phyloP scores from a whole-genome alignment of 1,140 invertebrate species.

The Leptonema lineaticorne region DNA sequence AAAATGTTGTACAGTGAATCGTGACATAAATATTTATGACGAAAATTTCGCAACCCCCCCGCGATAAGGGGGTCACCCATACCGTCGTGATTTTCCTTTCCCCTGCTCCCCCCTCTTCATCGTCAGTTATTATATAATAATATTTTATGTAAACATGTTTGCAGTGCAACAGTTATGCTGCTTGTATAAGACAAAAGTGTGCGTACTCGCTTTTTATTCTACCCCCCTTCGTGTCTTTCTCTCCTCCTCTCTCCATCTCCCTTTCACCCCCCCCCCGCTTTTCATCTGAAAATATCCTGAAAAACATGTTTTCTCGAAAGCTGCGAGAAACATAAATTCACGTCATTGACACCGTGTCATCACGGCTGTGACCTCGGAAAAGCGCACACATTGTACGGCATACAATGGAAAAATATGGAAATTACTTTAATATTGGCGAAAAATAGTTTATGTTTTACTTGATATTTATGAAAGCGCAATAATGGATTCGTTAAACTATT shows the following conservation, averaged over 20 bases:
- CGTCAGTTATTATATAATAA: constrained; percentile 20
- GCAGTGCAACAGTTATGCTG: constrained; percentile 18
- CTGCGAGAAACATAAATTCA: constrained; percentile 10
- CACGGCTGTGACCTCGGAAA: no score
- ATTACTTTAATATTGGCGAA: no score
- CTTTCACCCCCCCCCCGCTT: no score
- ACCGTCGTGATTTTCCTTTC: neutral
- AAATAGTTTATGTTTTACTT: no score
- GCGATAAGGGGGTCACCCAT: neutral
- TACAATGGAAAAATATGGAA: no score
- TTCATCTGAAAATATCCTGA: neutral
- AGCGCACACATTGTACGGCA: no score
- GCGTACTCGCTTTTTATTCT: no score
- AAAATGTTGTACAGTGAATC: constrained; percentile 36
- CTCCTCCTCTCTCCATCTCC: no score
- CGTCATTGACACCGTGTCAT: neutral
- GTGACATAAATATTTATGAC: constrained; percentile 40
- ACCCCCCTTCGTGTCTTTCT: no score
- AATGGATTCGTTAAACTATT: no score
- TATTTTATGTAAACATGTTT: constrained; percentile 24
- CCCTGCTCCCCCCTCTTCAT: neutral
- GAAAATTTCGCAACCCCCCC: constrained; percentile 31
- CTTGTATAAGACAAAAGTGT: neutral
- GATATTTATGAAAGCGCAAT: no score
- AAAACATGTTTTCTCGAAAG: constrained; percentile 14